Conservation (phyloP, 2,113 vertebrate species). For the Tragelaphus imberbis region DNA sequence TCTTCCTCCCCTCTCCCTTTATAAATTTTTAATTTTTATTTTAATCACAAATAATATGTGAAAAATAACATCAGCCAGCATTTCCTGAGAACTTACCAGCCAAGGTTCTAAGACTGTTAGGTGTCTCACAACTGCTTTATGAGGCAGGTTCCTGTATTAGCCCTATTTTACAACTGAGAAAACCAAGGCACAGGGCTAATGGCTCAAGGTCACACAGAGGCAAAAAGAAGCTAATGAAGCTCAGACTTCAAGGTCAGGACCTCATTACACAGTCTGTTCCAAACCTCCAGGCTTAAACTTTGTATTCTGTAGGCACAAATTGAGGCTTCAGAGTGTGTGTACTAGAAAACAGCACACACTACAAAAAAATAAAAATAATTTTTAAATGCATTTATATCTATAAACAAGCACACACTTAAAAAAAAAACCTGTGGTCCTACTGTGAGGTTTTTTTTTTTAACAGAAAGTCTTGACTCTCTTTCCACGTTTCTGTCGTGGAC, state of each 20-base stretch:
- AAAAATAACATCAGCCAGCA: neutral
- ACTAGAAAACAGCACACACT: neutral
- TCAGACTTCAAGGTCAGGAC: neutral
- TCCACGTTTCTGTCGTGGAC: neutral
- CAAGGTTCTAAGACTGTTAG: neutral
- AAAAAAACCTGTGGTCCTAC: neutral
- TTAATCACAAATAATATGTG: neutral
- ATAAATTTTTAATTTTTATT: neutral
- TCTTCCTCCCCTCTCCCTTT: neutral
- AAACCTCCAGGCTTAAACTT: neutral
- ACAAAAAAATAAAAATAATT: neutral
- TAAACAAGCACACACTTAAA: neutral
- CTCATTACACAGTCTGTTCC: neutral
- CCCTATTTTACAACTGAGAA: neutral
- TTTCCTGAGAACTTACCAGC: neutral
- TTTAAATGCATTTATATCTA: neutral
- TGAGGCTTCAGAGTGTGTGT: neutral
- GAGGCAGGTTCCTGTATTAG: neutral
- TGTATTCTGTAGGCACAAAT: neutral
- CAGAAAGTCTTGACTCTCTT: neutral
- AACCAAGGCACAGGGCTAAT: neutral
- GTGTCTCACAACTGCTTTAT: neutral
- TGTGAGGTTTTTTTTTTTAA: neutral
- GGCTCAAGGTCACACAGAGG: neutral
- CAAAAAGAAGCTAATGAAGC: conserved; percentile 15